Conservation (phyloP, 2,113 vertebrate genomes). For the Ranitomeya imitator region DNA sequence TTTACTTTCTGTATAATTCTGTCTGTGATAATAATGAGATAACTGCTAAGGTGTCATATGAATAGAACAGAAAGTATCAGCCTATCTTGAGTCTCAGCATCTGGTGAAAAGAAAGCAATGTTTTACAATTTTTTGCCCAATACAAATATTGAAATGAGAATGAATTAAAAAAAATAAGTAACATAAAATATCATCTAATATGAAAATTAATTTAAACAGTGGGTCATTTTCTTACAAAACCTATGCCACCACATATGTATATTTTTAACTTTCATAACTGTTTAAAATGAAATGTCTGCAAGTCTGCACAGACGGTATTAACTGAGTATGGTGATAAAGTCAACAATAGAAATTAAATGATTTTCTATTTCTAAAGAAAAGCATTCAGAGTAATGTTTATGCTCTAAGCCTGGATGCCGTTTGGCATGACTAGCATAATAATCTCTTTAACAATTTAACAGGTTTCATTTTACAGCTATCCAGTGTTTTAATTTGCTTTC, state of each 20-base stretch:
- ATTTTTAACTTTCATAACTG: background rate
- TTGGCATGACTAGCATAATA: background rate
- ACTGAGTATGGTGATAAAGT: background rate
- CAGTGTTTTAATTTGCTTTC: constrained; percentile 5
- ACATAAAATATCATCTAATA: background rate
- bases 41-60: too few species aligned
- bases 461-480: background rate
- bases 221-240: background rate
- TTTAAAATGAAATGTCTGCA: background rate
- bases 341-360: background rate
- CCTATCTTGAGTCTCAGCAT: background rate
- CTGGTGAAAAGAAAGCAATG: too few species aligned
- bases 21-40: too few species aligned
- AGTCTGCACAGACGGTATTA: background rate
- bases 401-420: background rate
- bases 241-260: background rate
- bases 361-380: constrained; percentile 11
- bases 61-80: background rate
- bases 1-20: too few species aligned
- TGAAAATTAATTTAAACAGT: background rate
- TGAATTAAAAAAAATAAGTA: too few species aligned
- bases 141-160: too few species aligned
- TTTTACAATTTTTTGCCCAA: too few species aligned
- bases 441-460: background rate
- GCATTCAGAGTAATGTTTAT: background rate